Percentiles rank a stretch among this genome's conserved stretches.
Evolutionary conservation across 2,113 vertebrate species (phyloP).

Genomic region (Otus sunia): DNA sequence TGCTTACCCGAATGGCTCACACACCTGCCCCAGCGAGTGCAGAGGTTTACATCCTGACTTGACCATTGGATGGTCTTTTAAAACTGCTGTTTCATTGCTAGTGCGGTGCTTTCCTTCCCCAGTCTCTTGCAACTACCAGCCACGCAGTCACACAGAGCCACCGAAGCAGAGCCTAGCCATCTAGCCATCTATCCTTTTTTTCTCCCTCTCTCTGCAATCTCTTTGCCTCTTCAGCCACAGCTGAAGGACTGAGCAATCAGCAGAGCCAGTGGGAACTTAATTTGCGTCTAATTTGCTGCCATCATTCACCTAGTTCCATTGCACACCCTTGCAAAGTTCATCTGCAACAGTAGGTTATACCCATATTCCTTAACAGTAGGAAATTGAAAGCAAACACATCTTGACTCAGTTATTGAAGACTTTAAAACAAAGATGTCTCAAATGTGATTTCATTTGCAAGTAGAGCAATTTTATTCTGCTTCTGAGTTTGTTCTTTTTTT

Average conservation of each 20-base stretch:
- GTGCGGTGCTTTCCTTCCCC: background rate
- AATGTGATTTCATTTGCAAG: background rate
- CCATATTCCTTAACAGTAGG: background rate
- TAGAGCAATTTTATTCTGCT: background rate
- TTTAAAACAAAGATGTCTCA: background rate
- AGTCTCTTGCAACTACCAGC: background rate
- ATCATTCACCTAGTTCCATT: background rate
- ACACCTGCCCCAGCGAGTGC: fast-evolving
- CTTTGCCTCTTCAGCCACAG: background rate
- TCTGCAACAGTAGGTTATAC: background rate
- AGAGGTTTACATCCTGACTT: background rate
- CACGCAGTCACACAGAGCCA: fast-evolving
- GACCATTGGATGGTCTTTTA: background rate
- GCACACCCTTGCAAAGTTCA: background rate
- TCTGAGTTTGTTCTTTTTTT: background rate
- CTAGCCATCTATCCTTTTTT: fast-evolving
- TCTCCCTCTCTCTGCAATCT: background rate
- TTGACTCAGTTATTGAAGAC: background rate
- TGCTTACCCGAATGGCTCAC: fast-evolving
- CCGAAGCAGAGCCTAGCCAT: background rate
- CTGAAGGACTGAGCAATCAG: background rate
- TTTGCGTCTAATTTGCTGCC: background rate
- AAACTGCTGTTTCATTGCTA: background rate
- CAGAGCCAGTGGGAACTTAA: background rate
- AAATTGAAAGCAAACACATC: background rate